These are phyloP conservation scores for Plutomurus gul DNA, from an alignment of 1,140 invertebrate species.

Conservation along the genomic window DNA sequence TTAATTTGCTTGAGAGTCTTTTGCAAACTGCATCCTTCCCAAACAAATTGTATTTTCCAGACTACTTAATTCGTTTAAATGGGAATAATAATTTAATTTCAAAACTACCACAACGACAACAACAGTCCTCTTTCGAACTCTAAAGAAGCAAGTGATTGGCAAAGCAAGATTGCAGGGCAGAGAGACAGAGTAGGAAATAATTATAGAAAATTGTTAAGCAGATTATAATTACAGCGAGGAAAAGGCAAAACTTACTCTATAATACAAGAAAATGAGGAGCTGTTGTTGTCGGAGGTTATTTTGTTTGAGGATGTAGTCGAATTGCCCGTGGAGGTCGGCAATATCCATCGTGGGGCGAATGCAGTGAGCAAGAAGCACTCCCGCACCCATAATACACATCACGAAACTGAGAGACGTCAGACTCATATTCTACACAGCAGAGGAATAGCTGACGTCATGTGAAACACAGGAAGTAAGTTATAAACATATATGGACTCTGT, in stretches of 20 bases:
- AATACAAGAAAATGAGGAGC: conserved; percentile 49
- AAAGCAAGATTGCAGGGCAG: neutral
- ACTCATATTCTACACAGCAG: conserved; percentile 40
- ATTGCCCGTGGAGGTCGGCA: conserved; percentile 15
- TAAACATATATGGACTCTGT: neutral
- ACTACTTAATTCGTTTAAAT: neutral
- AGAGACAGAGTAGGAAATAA: too few species aligned
- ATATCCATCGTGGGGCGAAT: conserved; percentile 39
- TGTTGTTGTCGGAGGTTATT: conserved; percentile 36
- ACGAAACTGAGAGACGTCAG: conserved; percentile 46
- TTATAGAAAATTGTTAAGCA: too few species aligned
- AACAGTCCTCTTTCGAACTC: neutral
- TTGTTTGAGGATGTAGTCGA: conserved; percentile 13
- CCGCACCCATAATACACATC: conserved; percentile 46
- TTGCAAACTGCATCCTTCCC: too few species aligned
- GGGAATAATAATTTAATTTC: neutral
- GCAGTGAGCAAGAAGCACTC: conserved; percentile 42
- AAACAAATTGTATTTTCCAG: neutral
- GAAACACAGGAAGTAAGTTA: neutral
- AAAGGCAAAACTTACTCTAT: conserved; percentile 37
- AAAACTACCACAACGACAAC: conserved; percentile 15
- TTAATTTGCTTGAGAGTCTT: neutral
- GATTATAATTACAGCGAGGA: too few species aligned
- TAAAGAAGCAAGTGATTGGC: neutral
- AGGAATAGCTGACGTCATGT: neutral